Base-by-base conservation (phyloP, 2,113 vertebrate genomes). In the Erinaceus europaeus region DNA sequence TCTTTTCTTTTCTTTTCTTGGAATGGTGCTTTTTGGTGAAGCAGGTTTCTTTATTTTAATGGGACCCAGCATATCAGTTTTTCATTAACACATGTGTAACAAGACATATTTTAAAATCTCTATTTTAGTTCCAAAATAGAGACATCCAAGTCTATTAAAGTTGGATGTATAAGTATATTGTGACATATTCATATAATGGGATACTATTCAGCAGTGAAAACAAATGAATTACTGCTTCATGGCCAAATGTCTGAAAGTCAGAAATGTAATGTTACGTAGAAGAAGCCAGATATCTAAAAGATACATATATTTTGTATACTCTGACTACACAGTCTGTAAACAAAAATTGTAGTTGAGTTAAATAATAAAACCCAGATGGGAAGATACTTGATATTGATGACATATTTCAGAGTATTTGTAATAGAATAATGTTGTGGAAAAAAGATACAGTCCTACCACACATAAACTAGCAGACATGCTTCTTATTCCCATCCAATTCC, bases 21-120 rank as follows among this genome's bases (percentile, higher is more conserved):
- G 65, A 61, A 9, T 79, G 36, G 34, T 74, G 10, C 25, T 84
- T 84, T 65, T 73, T 84, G 59, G 76, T 94, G 36, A 93, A 68
- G 11, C 72, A 8, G 74, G 61, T 27, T 74, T 71, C n/a, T 88
- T 81, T 23, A 67, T 88, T 94, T 90, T 75, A 90, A 65, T 52
- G 23, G 29, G 84, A 34, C 62, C 73, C 52, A 73, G 9, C 78
- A 85, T 87, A 7, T 52, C 46, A 59, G 34, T 88, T 36, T 29
- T 76, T 84, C 90, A 79, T 68, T 64, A 18, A 29, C 12, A 74
- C 12, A n/a, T n/a, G 10, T 59, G 1, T 81, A 84, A 79, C 46
- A 79, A 87, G 76, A 86, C 42, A 79, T 3, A 42, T 92, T 85
- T 36, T 80, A 20, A 78, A 89, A 50, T 90, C 15, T 87, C 72